Conservation (phyloP, 2,888 invertebrate species). For the Geophilus truncorum region DNA sequence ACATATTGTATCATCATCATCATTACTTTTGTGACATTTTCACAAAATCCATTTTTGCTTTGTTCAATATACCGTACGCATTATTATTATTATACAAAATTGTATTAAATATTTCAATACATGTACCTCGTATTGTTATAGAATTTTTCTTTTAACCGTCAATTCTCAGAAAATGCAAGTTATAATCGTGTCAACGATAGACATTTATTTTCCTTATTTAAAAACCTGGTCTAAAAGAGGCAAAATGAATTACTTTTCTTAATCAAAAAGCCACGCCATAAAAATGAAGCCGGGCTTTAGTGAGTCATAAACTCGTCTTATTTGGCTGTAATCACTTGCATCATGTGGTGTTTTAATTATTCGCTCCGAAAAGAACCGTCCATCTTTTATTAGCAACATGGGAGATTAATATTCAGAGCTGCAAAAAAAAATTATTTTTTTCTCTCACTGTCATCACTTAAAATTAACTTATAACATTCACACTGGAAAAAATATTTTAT, state of each 20-base stretch:
- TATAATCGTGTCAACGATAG: neutral
- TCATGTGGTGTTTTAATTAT: constrained; percentile 27
- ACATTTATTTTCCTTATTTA: neutral
- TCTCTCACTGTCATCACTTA: neutral
- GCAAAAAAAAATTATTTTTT: neutral
- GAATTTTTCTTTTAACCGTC: too few relatives aligned
- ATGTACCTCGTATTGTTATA: too few relatives aligned
- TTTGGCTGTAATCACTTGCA: constrained; percentile 11
- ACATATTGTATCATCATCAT: too few relatives aligned
- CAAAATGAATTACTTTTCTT: constrained; percentile 25
- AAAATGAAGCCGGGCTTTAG: constrained; percentile 21
- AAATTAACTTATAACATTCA: neutral
- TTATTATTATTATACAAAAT: too few relatives aligned
- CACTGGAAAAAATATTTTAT: neutral
- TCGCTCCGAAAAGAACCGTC: constrained; percentile 19
- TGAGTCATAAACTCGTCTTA: constrained; percentile 24
- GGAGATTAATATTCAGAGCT: constrained; percentile 22
- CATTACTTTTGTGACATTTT: too few relatives aligned
- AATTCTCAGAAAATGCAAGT: too few relatives aligned
- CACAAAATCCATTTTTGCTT: too few relatives aligned
- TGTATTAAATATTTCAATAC: too few relatives aligned
- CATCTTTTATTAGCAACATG: constrained; percentile 20
- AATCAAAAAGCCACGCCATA: constrained; percentile 25
- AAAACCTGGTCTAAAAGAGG: neutral
- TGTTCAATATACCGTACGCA: too few relatives aligned